These are phyloP conservation scores for Natator depressus DNA, from an alignment of 2,113 vertebrate species.

Conservation along the genomic window DNA sequence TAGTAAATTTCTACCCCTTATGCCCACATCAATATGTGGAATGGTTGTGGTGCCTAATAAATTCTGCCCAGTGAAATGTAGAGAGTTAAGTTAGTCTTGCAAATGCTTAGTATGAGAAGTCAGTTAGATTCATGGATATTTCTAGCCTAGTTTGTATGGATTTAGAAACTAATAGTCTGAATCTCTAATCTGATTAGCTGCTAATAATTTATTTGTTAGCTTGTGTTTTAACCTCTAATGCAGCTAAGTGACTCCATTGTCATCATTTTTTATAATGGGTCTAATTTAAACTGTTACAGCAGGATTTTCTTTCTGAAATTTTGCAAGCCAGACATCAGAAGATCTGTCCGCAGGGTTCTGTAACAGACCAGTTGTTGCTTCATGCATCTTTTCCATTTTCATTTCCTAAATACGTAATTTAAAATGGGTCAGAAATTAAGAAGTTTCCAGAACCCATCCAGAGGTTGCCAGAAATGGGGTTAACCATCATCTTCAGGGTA, in stretches of 20 bases:
- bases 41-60: background rate
- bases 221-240: background rate
- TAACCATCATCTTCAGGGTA: background rate
- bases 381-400: background rate
- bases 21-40: background rate
- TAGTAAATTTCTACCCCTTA: background rate
- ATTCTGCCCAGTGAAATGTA: no score
- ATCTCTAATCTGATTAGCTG: background rate
- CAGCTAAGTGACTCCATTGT: no score
- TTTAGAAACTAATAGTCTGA: background rate
- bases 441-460: background rate
- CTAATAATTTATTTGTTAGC: background rate
- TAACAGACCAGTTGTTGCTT: background rate
- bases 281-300: no score
- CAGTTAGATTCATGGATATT: background rate
- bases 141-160: background rate
- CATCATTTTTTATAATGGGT: background rate
- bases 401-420: background rate
- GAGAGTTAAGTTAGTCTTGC: background rate
- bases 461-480: background rate
- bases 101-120: background rate
- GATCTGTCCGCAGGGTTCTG: background rate
- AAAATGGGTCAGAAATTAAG: background rate
- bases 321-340: background rate
- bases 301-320: background rate